Evolutionary conservation across 2,113 vertebrate species (phyloP), one percentile per base, ranked within the genome.

Genomic region (Sorex araneus): DNA sequence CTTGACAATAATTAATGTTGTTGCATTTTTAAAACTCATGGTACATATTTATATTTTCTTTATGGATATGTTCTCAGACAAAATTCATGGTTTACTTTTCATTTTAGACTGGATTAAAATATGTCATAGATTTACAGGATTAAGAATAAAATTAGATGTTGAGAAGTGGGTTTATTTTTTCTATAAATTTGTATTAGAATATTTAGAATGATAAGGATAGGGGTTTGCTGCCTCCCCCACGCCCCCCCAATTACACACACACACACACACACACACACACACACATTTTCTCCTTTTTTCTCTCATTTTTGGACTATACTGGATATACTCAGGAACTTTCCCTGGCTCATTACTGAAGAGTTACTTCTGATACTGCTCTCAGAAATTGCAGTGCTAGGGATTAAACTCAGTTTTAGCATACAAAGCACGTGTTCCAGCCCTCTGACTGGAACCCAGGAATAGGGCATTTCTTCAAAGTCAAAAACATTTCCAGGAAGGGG

Each of bases 31-130:
- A 82, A 87, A 83, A 94, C 21, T 60, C n/a, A 57, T 36, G 54
- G 70, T 30, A 69, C 75, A 5, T 43, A 36, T 60, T 86, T 79
- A 5, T 43, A 36, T 60, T 86, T 87, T 91, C 86, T 18, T 74
- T 86, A 87, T 4, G 11, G 79, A 80, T 73, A 8, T 7, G 25
- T 87, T 16, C 83, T 77, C 57, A 93, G 60, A 71, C 28, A 79
- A 70, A 93, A 96, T 93, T 82, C 27, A 63, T 45, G 45, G 73
- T 23, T 80, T 92, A 63, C 60, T n/a, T 85, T 18, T 73, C 6
- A 63, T 84, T 27, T 30, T 77, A 67, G 54, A 67, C 25, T 82
- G n/a, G n/a, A 90, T 88, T 84, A 76, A 76, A 73, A 71, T 85
- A 92, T 80, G 45, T 74, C 34, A 32, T 70, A 87, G 16, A 85